Evolutionary conservation across 1,140 invertebrate genomes (phyloP).

Genomic region (Geopemphigus sp.): DNA sequence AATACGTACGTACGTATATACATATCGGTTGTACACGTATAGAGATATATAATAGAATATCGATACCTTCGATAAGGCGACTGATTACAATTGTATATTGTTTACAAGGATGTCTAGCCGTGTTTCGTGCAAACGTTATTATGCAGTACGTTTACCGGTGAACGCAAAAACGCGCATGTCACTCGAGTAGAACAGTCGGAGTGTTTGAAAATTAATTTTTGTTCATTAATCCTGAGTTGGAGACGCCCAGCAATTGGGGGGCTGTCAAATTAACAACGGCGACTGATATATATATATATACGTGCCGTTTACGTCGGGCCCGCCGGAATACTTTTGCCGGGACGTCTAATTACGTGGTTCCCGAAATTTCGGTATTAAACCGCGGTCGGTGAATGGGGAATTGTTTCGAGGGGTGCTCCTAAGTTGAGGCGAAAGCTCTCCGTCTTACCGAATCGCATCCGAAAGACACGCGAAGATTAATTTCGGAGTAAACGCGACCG

Average conservation of each 20-base stretch:
- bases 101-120: too few species aligned
- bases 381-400: not conserved
- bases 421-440: not conserved
- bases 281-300: too few species aligned
- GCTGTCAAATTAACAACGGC: not conserved
- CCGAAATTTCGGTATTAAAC: slow-evolving; percentile 12
- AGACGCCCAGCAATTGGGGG: too few species aligned
- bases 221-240: not conserved
- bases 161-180: too few species aligned
- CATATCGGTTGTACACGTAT: too few species aligned
- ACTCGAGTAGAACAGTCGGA: too few species aligned
- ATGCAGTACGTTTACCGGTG: too few species aligned
- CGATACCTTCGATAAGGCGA: too few species aligned
- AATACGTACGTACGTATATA: too few species aligned
- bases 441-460: slow-evolving; percentile 10
- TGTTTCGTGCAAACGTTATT: too few species aligned
- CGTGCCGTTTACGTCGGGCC: not conserved
- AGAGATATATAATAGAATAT: too few species aligned
- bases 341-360: slow-evolving; percentile 6
- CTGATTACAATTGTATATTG: too few species aligned
- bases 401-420: not conserved
- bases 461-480: slow-evolving; percentile 33
- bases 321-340: slow-evolving; percentile 9
- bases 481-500: slow-evolving; percentile 17
- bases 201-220: not conserved